phyloP scores from a whole-genome alignment of 2,888 invertebrate genomes.

The Epistrophella euchroma region DNA sequence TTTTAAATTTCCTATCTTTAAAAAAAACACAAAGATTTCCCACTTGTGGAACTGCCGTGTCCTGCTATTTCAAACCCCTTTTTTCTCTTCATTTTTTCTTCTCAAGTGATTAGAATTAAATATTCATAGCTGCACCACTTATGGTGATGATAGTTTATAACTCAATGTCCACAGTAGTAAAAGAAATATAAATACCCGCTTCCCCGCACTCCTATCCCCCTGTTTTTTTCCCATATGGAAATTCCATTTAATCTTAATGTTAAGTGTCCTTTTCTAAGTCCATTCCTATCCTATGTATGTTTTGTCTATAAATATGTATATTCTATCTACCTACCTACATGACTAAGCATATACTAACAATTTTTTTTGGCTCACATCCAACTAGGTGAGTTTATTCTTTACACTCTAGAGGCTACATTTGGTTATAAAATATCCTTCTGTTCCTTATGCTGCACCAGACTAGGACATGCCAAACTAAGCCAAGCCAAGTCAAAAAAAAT shows the following conservation, averaged over 20 bases:
- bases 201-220: not conserved
- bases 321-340: not conserved
- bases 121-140: slow-evolving; percentile 54
- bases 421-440: slow-evolving; percentile 6
- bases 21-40: not conserved
- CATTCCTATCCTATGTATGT: not conserved
- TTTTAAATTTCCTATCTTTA: no score
- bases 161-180: slow-evolving; percentile 3
- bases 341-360: no score
- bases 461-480: slow-evolving; percentile 27
- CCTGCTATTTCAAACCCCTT: not conserved
- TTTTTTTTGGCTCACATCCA: slow-evolving; percentile 60
- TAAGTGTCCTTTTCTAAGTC: slow-evolving; percentile 50
- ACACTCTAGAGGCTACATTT: slow-evolving; percentile 39
- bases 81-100: not conserved
- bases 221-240: slow-evolving; percentile 7
- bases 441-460: slow-evolving; percentile 6
- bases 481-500: slow-evolving; percentile 6
- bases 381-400: slow-evolving; percentile 59
- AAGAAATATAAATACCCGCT: not conserved
- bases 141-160: slow-evolving; percentile 52
- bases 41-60: not conserved
- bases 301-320: no score
- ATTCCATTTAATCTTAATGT: slow-evolving; percentile 55
- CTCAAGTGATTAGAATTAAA: slow-evolving; percentile 44